Base-by-base conservation (phyloP, 2,888 invertebrate species). In the Cepaea hortensis region DNA sequence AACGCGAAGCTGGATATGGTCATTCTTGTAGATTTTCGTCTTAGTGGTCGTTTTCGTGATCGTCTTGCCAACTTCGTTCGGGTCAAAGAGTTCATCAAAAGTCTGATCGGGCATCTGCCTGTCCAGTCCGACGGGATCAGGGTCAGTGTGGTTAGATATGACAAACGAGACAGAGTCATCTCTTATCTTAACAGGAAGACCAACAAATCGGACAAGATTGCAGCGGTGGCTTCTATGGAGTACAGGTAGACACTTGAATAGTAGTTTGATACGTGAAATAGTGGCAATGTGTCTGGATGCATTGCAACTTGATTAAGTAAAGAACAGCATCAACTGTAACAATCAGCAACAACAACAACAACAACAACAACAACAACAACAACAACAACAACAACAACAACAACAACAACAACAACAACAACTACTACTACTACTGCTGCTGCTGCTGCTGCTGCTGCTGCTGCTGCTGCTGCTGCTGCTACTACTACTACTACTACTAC, bases 1-100 rank as follows among this genome's bases (percentile, higher is more conserved):
- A 61, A 35, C 23, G 73, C 73, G 20, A 70, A n/a, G 61, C 61
- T 83, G n/a, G 83, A 83, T 55, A 55, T 83, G 55, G 83, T 83
- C 35, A 46, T 83, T 23, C 55, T 73, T 50, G 48, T 83, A 73
- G 83, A 83, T 46, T 61, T 9, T 83, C 83, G n/a, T n/a, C n/a
- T n/a, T n/a, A n/a, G n/a, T n/a, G n/a, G n/a, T n/a, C n/a, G n/a
- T 15, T 20, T 35, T 5, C 73, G 83, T 50, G 83, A 73, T 50
- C 73, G 83, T 2, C 0, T 18, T 50, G n/a, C n/a, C 23, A 83
- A 83, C 75, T 83, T 83, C 35, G 15, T 35, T 23, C 55, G 23
- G 46, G 48, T 35, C 11, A 72, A 7, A 35, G 55, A 20, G 0
- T 83, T 83, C 61, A 7, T 83, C 23, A 6, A 55, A 46, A 65